Conservation (phyloP, 2,888 invertebrate genomes). For the Microctonus hyperodae region DNA sequence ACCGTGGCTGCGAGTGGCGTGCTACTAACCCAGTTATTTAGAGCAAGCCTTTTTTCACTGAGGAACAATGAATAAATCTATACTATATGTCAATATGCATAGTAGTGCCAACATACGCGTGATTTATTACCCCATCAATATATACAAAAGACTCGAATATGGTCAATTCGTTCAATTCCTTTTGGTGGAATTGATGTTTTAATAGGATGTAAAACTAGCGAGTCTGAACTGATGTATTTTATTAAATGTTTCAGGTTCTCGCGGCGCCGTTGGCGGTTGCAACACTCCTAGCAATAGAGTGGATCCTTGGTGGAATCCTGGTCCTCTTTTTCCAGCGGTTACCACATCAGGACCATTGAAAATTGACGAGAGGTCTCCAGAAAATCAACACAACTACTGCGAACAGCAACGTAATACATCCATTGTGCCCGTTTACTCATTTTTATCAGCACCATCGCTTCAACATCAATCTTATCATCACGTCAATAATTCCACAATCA, state of each 20-base stretch:
- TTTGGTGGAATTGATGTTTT: too few relatives aligned
- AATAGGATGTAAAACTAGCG: too few relatives aligned
- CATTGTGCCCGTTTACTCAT: constrained; percentile 16
- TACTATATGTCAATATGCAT: too few relatives aligned
- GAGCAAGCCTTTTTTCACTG: constrained; percentile 59
- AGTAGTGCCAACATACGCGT: not conserved
- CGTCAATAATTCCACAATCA: constrained; percentile 31
- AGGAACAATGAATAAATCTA: constrained; percentile 23
- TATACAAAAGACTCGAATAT: too few relatives aligned
- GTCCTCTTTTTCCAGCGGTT: constrained; percentile 55
- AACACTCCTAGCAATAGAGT: constrained; percentile 61
- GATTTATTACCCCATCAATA: too few relatives aligned
- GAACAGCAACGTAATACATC: constrained; percentile 33
- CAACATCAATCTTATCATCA: constrained; percentile 33
- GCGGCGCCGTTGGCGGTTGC: constrained; percentile 63
- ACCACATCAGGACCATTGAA: constrained; percentile 57
- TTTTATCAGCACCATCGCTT: constrained; percentile 18
- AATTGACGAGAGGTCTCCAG: constrained; percentile 57
- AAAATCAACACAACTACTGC: constrained; percentile 50
- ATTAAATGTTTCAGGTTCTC: constrained; percentile 55
- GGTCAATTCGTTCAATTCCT: too few relatives aligned
- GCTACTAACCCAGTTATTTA: constrained; percentile 62
- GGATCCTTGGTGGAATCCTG: constrained; percentile 62
- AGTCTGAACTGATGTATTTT: too few relatives aligned
- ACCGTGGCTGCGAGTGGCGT: constrained; percentile 56